A percentile compares a stretch with the other conserved stretches of the same genome.
phyloP scores from a whole-genome alignment of 2,888 invertebrate genomes.

The Clunio marinus region DNA sequence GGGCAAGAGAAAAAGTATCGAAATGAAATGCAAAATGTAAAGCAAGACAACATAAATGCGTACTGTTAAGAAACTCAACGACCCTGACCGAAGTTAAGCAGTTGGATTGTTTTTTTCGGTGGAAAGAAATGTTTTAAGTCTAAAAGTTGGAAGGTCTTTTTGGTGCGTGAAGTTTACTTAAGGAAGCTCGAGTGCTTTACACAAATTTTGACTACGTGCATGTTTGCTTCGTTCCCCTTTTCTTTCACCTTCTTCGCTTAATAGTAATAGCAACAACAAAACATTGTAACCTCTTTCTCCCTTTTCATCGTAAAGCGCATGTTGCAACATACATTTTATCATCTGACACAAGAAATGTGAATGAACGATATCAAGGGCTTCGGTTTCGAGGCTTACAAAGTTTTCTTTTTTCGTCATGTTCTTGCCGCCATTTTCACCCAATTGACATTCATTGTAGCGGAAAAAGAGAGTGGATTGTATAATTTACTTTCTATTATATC shows the following conservation, averaged over 20 bases:
- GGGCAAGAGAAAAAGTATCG: not conserved
- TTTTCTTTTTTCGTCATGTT: not conserved
- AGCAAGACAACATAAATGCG: not conserved
- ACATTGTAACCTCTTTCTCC: slow-evolving; percentile 3
- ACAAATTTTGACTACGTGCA: not conserved
- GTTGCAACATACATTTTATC: slow-evolving; percentile 23
- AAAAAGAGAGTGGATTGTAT: not conserved
- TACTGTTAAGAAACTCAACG: not conserved
- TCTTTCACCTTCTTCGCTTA: not conserved
- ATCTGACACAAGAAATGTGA: slow-evolving; percentile 19
- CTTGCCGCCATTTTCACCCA: not conserved
- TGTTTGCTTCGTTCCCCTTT: too few relatives aligned
- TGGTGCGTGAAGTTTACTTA: not conserved
- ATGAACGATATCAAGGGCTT: slow-evolving; percentile 35
- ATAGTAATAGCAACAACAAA: not conserved
- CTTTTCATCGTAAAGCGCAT: not conserved
- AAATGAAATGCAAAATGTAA: not conserved
- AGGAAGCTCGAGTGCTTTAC: not conserved
- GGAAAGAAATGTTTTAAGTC: not conserved
- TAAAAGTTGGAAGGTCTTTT: not conserved
- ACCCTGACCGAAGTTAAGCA: slow-evolving; percentile 10
- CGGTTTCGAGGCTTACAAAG: not conserved
- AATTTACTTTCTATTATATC: slow-evolving; percentile 17
- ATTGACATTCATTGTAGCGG: slow-evolving; percentile 9
- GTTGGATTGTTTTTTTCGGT: not conserved